Evolutionary conservation across 2,113 vertebrate genomes (phyloP).

Genomic region (Lycaon pictus): DNA sequence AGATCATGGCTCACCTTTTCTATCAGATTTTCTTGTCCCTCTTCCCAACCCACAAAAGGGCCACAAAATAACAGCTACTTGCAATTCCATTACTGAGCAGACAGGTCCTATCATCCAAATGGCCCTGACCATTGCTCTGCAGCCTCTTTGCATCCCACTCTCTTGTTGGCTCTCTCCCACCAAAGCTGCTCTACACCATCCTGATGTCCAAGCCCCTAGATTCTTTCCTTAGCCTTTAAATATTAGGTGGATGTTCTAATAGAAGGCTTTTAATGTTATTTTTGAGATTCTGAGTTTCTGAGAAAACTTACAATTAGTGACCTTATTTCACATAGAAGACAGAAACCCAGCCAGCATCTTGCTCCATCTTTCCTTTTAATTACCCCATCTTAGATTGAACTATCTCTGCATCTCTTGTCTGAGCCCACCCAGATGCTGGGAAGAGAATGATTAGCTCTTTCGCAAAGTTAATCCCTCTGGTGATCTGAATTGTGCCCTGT

Average conservation of each 20-base stretch:
- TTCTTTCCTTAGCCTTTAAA: neutral
- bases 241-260: neutral
- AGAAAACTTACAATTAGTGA: neutral
- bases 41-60: neutral
- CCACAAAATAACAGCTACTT: neutral
- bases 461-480: neutral
- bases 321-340: neutral
- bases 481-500: neutral
- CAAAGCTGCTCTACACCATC: neutral
- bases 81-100: neutral
- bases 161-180: neutral
- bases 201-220: neutral
- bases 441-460: neutral
- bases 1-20: neutral
- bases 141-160: neutral
- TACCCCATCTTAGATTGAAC: neutral
- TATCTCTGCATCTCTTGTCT: neutral
- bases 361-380: neutral
- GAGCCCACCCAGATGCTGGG: neutral
- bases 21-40: neutral
- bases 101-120: neutral
- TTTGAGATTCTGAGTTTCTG: neutral
- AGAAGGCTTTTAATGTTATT: neutral
- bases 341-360: neutral
- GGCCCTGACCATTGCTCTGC: neutral